Percentiles rank a stretch among this genome's conserved stretches.
phyloP scores from a whole-genome alignment of 2,113 vertebrate genomes.

The Corythornis cristatus region DNA sequence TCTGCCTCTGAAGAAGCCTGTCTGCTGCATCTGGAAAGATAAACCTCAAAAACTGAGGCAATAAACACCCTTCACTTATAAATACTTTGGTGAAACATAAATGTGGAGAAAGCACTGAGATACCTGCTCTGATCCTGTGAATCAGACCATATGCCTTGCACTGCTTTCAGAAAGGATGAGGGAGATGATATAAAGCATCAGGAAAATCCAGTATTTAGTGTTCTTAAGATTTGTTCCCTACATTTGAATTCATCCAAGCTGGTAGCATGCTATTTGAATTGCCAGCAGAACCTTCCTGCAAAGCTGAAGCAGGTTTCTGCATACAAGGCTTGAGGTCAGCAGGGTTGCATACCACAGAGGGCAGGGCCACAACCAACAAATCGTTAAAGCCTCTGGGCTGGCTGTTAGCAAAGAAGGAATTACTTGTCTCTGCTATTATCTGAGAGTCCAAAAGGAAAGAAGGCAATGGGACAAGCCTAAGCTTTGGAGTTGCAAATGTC shows the following conservation, averaged over 20 bases:
- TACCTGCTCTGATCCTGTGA: neutral
- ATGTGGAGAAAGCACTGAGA: neutral
- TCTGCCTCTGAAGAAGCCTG: neutral
- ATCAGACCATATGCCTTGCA: neutral
- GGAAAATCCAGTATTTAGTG: neutral
- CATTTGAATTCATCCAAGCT: neutral
- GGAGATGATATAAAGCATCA: neutral
- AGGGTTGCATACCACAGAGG: neutral
- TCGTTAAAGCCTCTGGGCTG: neutral
- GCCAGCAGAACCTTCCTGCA: neutral
- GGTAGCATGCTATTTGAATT: neutral
- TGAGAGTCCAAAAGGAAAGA: neutral
- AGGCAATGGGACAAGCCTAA: neutral
- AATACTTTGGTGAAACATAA: neutral
- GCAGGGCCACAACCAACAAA: neutral
- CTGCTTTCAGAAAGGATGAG: neutral
- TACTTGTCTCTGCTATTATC: neutral
- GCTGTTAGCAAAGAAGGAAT: neutral
- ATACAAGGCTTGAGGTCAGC: neutral
- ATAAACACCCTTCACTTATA: neutral
- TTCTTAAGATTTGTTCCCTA: neutral
- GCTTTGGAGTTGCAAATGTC: neutral
- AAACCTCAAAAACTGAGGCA: neutral
- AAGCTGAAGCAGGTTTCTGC: neutral
- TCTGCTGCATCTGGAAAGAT: neutral